Conservation (phyloP, 2,113 vertebrate genomes). For the Scortum barcoo region DNA sequence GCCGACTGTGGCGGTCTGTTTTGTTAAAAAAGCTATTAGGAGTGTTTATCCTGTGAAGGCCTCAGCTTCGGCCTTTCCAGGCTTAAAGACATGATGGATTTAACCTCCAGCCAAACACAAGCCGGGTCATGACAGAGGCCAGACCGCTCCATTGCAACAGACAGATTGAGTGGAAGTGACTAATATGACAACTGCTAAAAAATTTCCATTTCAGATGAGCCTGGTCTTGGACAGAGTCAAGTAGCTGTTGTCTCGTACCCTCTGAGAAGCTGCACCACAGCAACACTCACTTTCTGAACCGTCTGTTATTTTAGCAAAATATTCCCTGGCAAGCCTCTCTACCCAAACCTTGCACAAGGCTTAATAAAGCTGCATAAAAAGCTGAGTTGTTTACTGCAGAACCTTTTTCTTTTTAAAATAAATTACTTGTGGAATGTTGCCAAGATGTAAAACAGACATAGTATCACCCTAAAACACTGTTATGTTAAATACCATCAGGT, state of each 20-base stretch:
- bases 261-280: constrained; percentile 2
- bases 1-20: constrained; percentile 12
- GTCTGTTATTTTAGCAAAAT: constrained; percentile 25
- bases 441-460: constrained; percentile 47
- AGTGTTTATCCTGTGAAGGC: constrained; percentile 43
- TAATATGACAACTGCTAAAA: constrained; percentile 48
- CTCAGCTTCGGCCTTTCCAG: constrained; percentile 33
- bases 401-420: constrained; percentile 17
- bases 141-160: constrained; percentile 62
- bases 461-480: constrained; percentile 22
- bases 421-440: constrained; percentile 27
- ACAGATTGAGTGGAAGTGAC: constrained; percentile 53
- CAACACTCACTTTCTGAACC: constrained; percentile 10
- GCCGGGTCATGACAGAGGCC: constrained; percentile 67
- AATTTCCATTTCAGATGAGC: constrained; percentile 42
- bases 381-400: constrained; percentile 13
- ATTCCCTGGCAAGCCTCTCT: not conserved
- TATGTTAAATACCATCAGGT: constrained; percentile 39
- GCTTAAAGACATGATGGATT: constrained; percentile 52
- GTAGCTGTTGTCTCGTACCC: constrained; percentile 31
- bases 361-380: constrained; percentile 7
- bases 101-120: constrained; percentile 58
- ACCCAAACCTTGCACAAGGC: constrained; percentile 3
- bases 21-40: constrained; percentile 44
- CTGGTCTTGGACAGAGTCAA: constrained; percentile 57